A percentile compares a stretch with the other conserved stretches of the same genome.
Conservation (phyloP, 1,140 invertebrate genomes). For the Zaprionus davidi region DNA sequence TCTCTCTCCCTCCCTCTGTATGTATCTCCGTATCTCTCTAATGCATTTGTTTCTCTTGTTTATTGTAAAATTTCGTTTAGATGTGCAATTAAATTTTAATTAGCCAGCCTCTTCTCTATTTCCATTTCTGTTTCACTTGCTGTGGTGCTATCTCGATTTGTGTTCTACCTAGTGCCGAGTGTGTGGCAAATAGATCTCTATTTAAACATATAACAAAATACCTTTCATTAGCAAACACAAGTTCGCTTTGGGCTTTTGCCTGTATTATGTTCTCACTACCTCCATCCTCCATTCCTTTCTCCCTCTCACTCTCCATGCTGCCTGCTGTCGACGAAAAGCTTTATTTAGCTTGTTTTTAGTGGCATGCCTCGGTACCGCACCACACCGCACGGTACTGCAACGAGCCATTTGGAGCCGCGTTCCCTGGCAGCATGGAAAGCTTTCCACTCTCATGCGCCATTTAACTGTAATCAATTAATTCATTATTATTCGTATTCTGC, state of each 20-base stretch:
- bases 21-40: neutral
- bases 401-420: neutral
- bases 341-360: slow-evolving; percentile 49
- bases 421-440: neutral
- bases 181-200: slow-evolving; percentile 43
- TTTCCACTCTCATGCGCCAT: slow-evolving; percentile 50
- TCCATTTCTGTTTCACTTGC: neutral
- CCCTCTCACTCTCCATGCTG: slow-evolving; percentile 47
- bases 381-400: neutral
- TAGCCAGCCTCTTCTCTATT: slow-evolving; percentile 56
- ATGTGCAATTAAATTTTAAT: slow-evolving; percentile 81
- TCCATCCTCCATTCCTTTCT: neutral
- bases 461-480: slow-evolving; percentile 82
- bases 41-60: slow-evolving; percentile 47
- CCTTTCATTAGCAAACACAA: slow-evolving; percentile 53
- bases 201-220: slow-evolving; percentile 49
- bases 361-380: neutral
- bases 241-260: slow-evolving; percentile 47
- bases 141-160: neutral
- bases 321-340: slow-evolving; percentile 23
- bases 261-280: slow-evolving; percentile 21
- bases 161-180: neutral
- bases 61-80: slow-evolving; percentile 79
- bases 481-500: slow-evolving; percentile 76
- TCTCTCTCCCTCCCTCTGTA: neutral